These are phyloP conservation scores for Megaceryle torquata DNA, from an alignment of 2,113 vertebrate genomes.

Conservation along the genomic window DNA sequence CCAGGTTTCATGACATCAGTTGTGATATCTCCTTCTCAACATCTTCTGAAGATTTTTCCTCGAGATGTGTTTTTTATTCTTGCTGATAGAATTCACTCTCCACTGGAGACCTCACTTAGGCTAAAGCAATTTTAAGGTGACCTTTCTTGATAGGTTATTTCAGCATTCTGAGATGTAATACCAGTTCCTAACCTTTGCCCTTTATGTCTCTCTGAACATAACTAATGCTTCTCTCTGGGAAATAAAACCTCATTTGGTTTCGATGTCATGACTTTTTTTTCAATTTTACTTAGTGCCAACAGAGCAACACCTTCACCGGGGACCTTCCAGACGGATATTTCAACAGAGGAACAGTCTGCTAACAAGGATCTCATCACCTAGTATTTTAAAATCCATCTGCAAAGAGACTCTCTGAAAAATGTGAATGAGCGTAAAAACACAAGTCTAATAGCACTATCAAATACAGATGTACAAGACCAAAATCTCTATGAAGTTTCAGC, in stretches of 20 bases:
- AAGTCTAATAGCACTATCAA: background rate
- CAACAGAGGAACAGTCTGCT: background rate
- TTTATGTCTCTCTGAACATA: background rate
- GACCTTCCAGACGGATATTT: background rate
- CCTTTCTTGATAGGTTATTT: background rate
- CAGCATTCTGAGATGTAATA: background rate
- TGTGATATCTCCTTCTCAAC: background rate
- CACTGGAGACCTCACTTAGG: background rate
- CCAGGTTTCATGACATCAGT: background rate
- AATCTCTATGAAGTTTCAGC: background rate
- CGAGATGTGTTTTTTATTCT: background rate
- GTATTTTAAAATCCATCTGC: background rate
- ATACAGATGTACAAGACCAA: background rate
- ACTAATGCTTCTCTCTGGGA: background rate
- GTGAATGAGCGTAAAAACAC: background rate
- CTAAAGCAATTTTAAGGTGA: background rate
- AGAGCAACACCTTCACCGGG: rapidly evolving
- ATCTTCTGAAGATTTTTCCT: background rate
- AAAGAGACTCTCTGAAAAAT: background rate
- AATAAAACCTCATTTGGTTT: background rate
- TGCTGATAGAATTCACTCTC: background rate
- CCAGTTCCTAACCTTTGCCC: background rate
- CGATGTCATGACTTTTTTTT: background rate
- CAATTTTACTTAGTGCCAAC: background rate
- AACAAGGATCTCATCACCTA: background rate